Evolutionary conservation across 2,797 vertebrate genomes (phyloP).

Genomic region (Sebastes itinus): DNA sequence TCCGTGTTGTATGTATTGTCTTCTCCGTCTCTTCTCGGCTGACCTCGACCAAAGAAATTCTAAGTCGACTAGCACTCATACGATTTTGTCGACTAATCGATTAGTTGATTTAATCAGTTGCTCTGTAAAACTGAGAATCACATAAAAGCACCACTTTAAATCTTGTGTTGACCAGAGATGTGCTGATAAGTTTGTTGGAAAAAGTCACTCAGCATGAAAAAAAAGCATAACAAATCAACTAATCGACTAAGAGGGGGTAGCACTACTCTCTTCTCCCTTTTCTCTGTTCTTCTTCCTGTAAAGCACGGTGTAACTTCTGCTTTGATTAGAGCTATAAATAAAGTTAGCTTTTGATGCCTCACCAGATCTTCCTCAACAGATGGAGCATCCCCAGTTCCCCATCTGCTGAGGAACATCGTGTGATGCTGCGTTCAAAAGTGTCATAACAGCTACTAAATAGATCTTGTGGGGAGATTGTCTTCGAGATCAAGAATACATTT

Average conservation of each 20-base stretch:
- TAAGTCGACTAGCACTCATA: no score
- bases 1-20: not conserved
- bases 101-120: no score
- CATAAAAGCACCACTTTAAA: no score
- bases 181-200: no score
- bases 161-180: no score
- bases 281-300: not conserved
- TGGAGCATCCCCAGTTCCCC: conserved; percentile 24
- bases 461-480: conserved; percentile 4
- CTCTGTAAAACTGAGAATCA: no score
- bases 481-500: not conserved
- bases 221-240: no score
- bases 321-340: conserved; percentile 23
- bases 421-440: not conserved
- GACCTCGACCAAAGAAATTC: no score
- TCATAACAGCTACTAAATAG: not conserved
- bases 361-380: conserved; percentile 34
- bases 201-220: no score
- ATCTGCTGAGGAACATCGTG: conserved; percentile 22
- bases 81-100: no score
- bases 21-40: not conserved
- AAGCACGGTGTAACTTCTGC: not conserved
- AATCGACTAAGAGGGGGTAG: no score
- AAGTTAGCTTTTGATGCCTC: conserved; percentile 11
- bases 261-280: not conserved